These are phyloP conservation scores for Tupaia chinensis DNA, from an alignment of 2,113 vertebrate genomes.

Conservation along the genomic window DNA sequence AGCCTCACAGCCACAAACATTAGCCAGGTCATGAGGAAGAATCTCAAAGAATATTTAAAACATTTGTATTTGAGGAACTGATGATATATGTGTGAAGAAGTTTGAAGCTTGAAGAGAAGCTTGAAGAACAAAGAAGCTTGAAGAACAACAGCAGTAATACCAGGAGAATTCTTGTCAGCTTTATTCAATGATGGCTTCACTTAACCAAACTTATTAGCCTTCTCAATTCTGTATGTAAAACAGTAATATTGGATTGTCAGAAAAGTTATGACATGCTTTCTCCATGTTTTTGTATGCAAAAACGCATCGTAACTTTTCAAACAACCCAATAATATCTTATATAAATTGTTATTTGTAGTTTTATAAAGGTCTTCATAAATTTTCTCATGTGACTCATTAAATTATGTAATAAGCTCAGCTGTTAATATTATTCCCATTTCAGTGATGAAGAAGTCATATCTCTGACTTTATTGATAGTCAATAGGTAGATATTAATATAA, in stretches of 20 bases:
- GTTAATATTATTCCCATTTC: background rate
- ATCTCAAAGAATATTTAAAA: background rate
- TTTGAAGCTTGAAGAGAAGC: background rate
- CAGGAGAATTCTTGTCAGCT: background rate
- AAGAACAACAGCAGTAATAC: background rate
- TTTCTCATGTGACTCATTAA: background rate
- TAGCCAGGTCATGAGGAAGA: background rate
- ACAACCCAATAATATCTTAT: background rate
- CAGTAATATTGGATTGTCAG: background rate
- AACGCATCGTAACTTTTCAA: too few relatives aligned
- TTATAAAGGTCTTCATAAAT: background rate
- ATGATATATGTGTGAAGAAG: background rate
- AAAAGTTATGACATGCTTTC: too few relatives aligned
- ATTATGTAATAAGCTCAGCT: background rate
- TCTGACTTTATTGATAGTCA: background rate
- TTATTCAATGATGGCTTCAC: background rate
- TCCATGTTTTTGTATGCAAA: too few relatives aligned
- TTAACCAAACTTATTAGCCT: background rate
- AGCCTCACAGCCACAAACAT: background rate
- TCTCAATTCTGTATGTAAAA: background rate
- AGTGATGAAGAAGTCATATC: background rate
- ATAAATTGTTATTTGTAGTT: background rate
- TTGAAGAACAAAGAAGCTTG: background rate
- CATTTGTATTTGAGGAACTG: background rate
- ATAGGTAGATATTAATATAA: background rate